These are phyloP conservation scores for Montipora foliosa DNA, from an alignment of 64 coral and sea anemone species.

Conservation along the genomic window DNA sequence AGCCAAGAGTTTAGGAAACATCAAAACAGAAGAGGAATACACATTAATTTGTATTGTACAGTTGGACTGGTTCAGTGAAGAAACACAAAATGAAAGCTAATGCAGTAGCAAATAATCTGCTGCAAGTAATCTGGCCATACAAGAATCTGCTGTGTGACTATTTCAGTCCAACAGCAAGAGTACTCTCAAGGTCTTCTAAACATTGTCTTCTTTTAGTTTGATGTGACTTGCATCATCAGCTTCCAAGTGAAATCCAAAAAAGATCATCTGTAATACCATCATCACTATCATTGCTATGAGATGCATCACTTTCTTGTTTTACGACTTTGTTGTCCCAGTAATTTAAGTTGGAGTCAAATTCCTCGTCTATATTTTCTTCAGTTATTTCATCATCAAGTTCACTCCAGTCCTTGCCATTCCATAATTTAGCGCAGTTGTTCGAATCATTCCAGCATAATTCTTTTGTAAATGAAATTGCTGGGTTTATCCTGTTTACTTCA, in stretches of 20 bases:
- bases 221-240: neutral
- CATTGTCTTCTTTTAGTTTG: neutral
- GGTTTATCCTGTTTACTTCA: neutral
- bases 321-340: neutral
- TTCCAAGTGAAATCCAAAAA: slow-evolving; percentile 23
- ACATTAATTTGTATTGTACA: too few species aligned
- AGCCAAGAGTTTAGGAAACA: too few species aligned
- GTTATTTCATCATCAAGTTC: slow-evolving; percentile 1
- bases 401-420: slow-evolving; percentile 47
- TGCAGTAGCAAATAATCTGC: too few species aligned
- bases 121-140: too few species aligned
- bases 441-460: slow-evolving; percentile 16
- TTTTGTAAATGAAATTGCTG: neutral
- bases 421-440: slow-evolving; percentile 12
- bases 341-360: neutral
- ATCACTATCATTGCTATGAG: neutral
- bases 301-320: slow-evolving; percentile 20
- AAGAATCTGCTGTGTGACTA: too few species aligned
- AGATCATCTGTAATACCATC: slow-evolving; percentile 6
- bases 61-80: too few species aligned
- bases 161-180: too few species aligned
- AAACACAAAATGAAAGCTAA: too few species aligned
- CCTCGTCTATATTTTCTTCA: neutral
- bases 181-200: too few species aligned
- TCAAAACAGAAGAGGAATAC: too few species aligned